Evolutionary conservation across 2,113 vertebrate species (phyloP), one percentile per base, ranked within the genome.

Genomic region (Tachuris rubrigastra): DNA sequence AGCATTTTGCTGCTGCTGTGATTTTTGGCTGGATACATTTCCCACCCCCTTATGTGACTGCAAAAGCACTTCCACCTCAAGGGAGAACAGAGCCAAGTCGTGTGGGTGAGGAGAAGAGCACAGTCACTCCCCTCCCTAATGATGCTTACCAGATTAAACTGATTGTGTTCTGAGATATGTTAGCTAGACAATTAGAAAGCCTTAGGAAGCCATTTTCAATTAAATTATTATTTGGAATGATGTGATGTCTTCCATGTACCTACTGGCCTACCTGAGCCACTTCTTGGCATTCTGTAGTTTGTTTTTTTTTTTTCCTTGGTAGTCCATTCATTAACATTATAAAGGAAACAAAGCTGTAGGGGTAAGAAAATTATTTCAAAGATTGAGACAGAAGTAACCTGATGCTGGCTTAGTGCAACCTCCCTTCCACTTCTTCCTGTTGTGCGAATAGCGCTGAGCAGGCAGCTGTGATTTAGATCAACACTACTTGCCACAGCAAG

Each of bases 401-500:
- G 72, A 31, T 74, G 19, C 59, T 78, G 53, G 41, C 71, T 96
- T 92, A 81, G 42, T 95, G 91, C 79, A 95, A 69, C 85, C 67
- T 95, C 89, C 89, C 65, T 96, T 94, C 89, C 47, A 87, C 83
- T 97, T 96, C 56, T 58, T 85, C 93, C 74, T 95, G 87, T 89
- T 97, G 92, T 89, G 88, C 71, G 81, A 94, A 73, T 71, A 87
- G 73, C 2, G 2, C 50, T 92, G 87, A 92, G 89, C 55, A 74
- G 47, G 60, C 59, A n/a, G 85, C 83, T 91, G 52, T 56, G 93
- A 90, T 95, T 96, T 89, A 93, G 87, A 93, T 93, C 84, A 96
- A 84, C 93, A 71, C 46, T 87, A 19, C 95, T 96, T 86, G 85
- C 90, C 94, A 93, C 89, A 95, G 96, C 76, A 96, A 94, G 90